Conservation (phyloP, 2,113 vertebrate genomes). For the Xenopus borealis region DNA sequence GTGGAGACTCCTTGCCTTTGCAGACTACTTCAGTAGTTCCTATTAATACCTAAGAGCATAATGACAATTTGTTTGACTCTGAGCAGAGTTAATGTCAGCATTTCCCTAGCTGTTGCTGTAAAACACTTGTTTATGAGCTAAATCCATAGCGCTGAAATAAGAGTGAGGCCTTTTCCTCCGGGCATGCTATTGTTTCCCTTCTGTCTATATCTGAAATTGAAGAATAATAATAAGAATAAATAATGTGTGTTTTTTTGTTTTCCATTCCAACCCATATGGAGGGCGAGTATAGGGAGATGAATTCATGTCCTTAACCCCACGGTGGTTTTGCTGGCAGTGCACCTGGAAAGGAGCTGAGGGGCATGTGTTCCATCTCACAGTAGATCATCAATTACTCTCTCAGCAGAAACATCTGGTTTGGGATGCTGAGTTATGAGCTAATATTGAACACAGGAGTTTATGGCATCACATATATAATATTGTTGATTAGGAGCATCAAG, state of each 20-base stretch:
- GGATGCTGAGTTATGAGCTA: slow-evolving; percentile 73
- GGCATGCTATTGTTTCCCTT: slow-evolving; percentile 42
- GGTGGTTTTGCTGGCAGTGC: slow-evolving; percentile 57
- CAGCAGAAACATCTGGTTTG: slow-evolving; percentile 73
- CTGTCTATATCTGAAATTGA: not conserved
- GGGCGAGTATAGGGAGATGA: slow-evolving; percentile 21
- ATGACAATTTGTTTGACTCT: not conserved
- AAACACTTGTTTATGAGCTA: slow-evolving; percentile 18
- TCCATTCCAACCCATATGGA: slow-evolving; percentile 24
- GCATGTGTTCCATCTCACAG: slow-evolving; percentile 67
- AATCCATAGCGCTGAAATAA: not conserved
- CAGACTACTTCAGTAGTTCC: not conserved
- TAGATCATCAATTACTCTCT: slow-evolving; percentile 78
- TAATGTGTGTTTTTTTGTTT: slow-evolving; percentile 47
- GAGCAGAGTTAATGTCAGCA: slow-evolving; percentile 8
- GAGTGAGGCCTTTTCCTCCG: fast-evolving
- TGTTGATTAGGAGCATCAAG: slow-evolving; percentile 74
- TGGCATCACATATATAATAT: slow-evolving; percentile 74
- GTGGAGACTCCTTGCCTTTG: not conserved
- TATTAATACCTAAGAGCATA: not conserved
- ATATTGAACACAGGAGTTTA: slow-evolving; percentile 75
- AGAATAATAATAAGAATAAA: slow-evolving; percentile 29
- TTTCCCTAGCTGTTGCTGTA: not conserved
- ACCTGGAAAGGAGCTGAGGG: slow-evolving; percentile 58
- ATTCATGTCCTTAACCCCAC: slow-evolving; percentile 45